These are phyloP conservation scores for Acanthurus lineatus DNA, from an alignment of 2,797 vertebrate species.

Conservation along the genomic window DNA sequence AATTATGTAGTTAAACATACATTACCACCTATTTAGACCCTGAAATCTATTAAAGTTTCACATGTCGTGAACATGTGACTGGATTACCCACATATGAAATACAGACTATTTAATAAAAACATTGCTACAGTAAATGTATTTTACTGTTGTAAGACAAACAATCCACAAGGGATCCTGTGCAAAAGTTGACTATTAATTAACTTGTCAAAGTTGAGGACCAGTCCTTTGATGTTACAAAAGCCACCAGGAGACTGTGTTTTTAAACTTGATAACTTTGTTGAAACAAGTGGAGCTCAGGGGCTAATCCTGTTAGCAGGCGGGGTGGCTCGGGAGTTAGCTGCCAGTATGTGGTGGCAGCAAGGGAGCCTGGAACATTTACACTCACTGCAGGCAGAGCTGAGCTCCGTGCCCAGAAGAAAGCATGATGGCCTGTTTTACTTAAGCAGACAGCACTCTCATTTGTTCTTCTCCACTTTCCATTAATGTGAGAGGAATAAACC, in stretches of 20 bases:
- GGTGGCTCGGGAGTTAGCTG: conserved; percentile 58
- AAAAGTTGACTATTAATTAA: conserved; percentile 66
- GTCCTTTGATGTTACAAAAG: conserved; percentile 61
- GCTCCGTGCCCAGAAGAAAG: conserved; percentile 45
- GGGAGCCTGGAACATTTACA: conserved; percentile 66
- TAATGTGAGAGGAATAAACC: conserved; percentile 33
- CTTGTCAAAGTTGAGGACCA: conserved; percentile 60
- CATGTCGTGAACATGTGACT: conserved; percentile 36
- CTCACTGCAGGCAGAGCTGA: conserved; percentile 65
- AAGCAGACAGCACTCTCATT: conserved; percentile 43
- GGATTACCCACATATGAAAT: conserved; percentile 25
- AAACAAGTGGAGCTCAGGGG: conserved; percentile 69
- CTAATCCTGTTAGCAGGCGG: conserved; percentile 73
- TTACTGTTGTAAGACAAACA: conserved; percentile 12
- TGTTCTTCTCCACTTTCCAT: conserved; percentile 48
- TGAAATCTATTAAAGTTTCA: conserved; percentile 25
- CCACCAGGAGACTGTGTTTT: conserved; percentile 60
- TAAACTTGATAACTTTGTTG: conserved; percentile 71
- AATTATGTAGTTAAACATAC: conserved; percentile 46
- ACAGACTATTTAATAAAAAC: conserved; percentile 37
- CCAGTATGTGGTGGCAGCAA: conserved; percentile 52
- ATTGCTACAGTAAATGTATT: conserved; percentile 37
- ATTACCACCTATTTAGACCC: conserved; percentile 47
- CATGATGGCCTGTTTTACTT: conserved; percentile 37
- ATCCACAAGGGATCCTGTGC: conserved; percentile 12